Conservation (phyloP, 2,113 vertebrate genomes). For the Trogon surrucura region DNA sequence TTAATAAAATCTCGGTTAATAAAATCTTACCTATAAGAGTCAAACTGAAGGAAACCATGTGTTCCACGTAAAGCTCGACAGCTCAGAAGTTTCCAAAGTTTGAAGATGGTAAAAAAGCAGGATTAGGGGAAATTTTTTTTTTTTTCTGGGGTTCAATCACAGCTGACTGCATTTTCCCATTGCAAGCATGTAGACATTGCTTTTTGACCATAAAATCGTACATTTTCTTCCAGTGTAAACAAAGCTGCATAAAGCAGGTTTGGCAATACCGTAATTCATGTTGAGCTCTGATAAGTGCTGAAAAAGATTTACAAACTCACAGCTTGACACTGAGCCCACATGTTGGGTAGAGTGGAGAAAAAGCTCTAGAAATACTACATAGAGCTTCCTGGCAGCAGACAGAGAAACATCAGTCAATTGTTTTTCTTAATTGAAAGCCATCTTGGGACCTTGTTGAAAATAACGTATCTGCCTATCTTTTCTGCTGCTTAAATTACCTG, state of each 20-base stretch:
- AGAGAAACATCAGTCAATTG: slow-evolving; percentile 75
- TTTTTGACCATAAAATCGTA: slow-evolving; percentile 66
- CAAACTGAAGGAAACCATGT: slow-evolving; percentile 25
- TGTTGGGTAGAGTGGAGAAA: slow-evolving; percentile 71
- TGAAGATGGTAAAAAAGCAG: background rate
- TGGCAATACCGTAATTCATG: slow-evolving; percentile 73
- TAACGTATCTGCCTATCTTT: slow-evolving; percentile 57
- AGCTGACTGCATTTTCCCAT: slow-evolving; percentile 49
- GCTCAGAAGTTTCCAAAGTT: slow-evolving; percentile 62
- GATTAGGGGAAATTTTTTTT: background rate
- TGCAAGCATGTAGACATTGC: slow-evolving; percentile 6
- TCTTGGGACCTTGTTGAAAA: slow-evolving; percentile 69
- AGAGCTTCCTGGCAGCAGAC: slow-evolving; percentile 64
- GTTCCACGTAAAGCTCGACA: background rate
- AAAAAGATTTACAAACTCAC: slow-evolving; percentile 79
- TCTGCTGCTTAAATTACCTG: slow-evolving; percentile 63
- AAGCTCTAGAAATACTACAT: slow-evolving; percentile 71
- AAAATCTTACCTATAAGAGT: background rate
- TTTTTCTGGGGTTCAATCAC: background rate
- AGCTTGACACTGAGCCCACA: slow-evolving; percentile 74
- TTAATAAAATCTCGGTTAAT: slow-evolving; percentile 8
- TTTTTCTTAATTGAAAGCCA: slow-evolving; percentile 72
- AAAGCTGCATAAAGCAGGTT: slow-evolving; percentile 62
- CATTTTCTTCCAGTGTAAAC: slow-evolving; percentile 59
- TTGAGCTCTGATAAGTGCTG: slow-evolving; percentile 73